Percentiles rank a stretch among this genome's conserved stretches.
Evolutionary conservation across 2,797 vertebrate genomes (phyloP).

Genomic region (Sarcophilus harrisii): DNA sequence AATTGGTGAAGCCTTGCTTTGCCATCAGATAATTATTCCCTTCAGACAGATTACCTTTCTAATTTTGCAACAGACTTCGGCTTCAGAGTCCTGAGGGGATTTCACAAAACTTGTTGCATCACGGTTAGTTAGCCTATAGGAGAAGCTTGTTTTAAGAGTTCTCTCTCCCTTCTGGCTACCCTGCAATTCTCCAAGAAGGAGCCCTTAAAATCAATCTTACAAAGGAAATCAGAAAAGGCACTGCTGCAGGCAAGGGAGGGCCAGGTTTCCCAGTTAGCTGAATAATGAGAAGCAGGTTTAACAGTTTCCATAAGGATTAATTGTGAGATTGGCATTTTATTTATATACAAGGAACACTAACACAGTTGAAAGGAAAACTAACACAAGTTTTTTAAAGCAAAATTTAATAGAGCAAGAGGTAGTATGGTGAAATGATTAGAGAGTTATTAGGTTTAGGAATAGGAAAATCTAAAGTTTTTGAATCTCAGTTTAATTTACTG

Average conservation of each 20-base stretch:
- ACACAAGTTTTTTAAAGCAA: not conserved
- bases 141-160: not conserved
- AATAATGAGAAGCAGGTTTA: not conserved
- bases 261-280: not conserved
- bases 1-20: not conserved
- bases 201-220: not conserved
- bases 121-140: not conserved
- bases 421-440: not conserved
- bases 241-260: not conserved
- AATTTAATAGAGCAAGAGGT: not conserved
- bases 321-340: not conserved
- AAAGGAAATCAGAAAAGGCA: not conserved
- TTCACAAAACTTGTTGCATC: not conserved
- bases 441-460: not conserved
- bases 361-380: not conserved
- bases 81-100: not conserved
- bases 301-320: not conserved
- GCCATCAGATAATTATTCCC: not conserved
- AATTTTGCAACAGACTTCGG: not conserved
- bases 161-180: not conserved
- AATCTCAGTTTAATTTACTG: not conserved
- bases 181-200: not conserved
- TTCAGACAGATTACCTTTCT: not conserved
- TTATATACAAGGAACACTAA: not conserved
- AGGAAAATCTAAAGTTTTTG: not conserved